Base-by-base conservation (phyloP, 2,888 invertebrate species). In the Sphaeridia pumilis region DNA sequence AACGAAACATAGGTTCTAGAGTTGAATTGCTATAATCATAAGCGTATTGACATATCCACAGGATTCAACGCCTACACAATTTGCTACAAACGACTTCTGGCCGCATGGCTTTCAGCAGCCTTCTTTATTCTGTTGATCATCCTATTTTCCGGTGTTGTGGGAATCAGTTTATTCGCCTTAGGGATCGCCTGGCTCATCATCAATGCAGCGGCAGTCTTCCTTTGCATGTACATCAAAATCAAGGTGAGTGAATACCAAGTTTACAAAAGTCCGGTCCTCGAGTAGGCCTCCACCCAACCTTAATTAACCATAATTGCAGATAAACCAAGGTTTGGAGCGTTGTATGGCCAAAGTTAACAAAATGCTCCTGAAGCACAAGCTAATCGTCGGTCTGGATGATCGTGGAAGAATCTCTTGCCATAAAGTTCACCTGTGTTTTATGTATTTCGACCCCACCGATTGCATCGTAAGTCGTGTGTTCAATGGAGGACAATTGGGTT, bases 141-240 rank as follows among this genome's bases (percentile, higher is more conserved):
- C 46, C 74, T 93, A 50, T 90, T 92, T 71, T 89, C 89, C 41
- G 89, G 90, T 20, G 76, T 88, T 45, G 83, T 84, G 58, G 89
- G 89, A 48, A 79, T 90, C 21, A 81, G 83, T 7, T 73, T 92
- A 42, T 92, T 92, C 69, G 87, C 87, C 22, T 76, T 90, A 46
- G 90, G 92, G 55, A 83, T 92, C 24, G 78, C 84, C 66, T 93
- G 92, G 92, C 75, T 93, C 31, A 78, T 93, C 61, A 74, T 92
- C 22, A 92, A 92, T 74, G 90, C 89, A 14, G 83, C 83, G 51
- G 90, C 90, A 55, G 90, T 93, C 69, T 89, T 92, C 70, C 74
- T 89, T 38, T 90, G 90, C 69, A 90, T 93, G 87, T 92, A 87
- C 81, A 76, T 90, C 58, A 93, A 93, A 72, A 77, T 87, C 28